These are phyloP conservation scores for Drosophila hawaiiensis DNA, from an alignment of 2,888 invertebrate genomes.

Conservation along the genomic window DNA sequence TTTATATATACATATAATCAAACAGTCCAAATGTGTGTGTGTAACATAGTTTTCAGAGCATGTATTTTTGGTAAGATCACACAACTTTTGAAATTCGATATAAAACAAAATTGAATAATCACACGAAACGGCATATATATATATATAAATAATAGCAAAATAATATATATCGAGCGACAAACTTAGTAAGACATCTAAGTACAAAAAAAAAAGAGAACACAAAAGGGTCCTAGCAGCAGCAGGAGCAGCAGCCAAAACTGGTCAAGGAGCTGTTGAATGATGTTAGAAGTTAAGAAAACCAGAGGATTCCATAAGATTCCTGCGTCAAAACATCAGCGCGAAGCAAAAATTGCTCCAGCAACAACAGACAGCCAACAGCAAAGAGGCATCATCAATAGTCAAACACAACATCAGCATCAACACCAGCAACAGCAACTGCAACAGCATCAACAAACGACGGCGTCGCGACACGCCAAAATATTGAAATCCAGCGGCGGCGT, in stretches of 20 bases:
- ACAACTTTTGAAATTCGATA: conserved; percentile 44
- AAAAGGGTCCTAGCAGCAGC: conserved; percentile 6
- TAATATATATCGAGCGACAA: conserved; percentile 4
- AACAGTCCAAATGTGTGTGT: conserved; percentile 59
- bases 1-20: conserved; percentile 32
- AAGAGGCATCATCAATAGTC: conserved; percentile 9
- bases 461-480: conserved; percentile 29
- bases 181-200: not conserved
- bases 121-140: conserved; percentile 1
- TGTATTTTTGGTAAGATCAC: conserved; percentile 57
- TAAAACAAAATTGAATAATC: conserved; percentile 9
- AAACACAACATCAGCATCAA: conserved; percentile 16
- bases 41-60: conserved; percentile 47
- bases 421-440: conserved; percentile 15
- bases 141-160: conserved; percentile 3
- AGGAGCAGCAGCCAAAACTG: conserved; percentile 23
- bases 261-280: conserved; percentile 69
- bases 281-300: conserved; percentile 83
- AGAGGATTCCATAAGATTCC: conserved; percentile 83
- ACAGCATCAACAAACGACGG: conserved; percentile 9
- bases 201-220: not conserved
- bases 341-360: conserved; percentile 33
- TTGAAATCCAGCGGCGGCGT: conserved; percentile 12
- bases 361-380: conserved; percentile 23
- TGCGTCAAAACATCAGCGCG: conserved; percentile 74